phyloP scores from a whole-genome alignment of 2,797 vertebrate species.

The Numenius phaeopus region DNA sequence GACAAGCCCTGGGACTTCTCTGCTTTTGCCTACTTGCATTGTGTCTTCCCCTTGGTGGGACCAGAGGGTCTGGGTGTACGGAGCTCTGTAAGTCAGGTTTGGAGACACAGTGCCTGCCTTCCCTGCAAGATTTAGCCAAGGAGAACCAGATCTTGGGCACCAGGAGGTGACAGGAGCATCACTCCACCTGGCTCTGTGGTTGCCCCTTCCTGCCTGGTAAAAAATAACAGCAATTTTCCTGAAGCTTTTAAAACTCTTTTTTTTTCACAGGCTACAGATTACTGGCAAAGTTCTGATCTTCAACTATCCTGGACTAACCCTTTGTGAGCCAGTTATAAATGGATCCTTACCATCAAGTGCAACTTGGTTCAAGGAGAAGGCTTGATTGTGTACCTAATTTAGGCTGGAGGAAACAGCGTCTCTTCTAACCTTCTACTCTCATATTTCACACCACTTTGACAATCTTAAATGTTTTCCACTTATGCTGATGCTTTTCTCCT shows the following conservation, averaged over 20 bases:
- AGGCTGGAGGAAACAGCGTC: not conserved
- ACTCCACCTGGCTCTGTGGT: not conserved
- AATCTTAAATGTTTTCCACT: not conserved
- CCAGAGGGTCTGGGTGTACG: not conserved
- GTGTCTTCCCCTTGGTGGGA: not conserved
- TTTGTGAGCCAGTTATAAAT: not conserved
- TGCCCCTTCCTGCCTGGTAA: not conserved
- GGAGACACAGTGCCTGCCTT: not conserved
- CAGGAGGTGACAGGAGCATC: not conserved
- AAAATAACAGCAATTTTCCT: not conserved
- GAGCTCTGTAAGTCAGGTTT: not conserved
- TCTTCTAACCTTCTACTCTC: not conserved
- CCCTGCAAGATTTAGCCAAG: not conserved
- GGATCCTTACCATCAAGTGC: not conserved
- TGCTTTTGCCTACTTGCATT: not conserved
- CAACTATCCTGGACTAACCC: not conserved
- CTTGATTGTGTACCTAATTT: not conserved
- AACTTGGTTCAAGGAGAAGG: not conserved
- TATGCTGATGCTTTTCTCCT: not conserved
- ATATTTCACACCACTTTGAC: conserved; percentile 39
- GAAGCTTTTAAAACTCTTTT: not conserved
- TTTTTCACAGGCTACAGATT: not conserved
- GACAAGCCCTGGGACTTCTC: not conserved
- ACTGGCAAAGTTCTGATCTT: not conserved
- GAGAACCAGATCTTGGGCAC: not conserved